These are phyloP conservation scores for Pseudococcus jackbeardsleyi DNA, from an alignment of 2,888 invertebrate genomes.

Conservation along the genomic window DNA sequence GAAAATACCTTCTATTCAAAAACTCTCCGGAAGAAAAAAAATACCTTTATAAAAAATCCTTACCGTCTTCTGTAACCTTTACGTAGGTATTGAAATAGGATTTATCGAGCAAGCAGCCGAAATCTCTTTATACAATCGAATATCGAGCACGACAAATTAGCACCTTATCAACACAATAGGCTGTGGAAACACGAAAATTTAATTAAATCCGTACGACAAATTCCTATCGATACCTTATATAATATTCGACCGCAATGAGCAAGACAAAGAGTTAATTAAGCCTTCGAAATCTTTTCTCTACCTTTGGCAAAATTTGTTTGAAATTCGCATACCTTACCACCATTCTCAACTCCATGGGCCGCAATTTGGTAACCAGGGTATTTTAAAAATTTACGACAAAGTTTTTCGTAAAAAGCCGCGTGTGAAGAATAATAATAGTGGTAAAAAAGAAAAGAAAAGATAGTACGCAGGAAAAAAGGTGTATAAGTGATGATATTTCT, in stretches of 20 bases:
- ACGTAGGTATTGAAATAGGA: background rate
- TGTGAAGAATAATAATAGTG: constrained; percentile 25
- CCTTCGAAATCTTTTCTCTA: background rate
- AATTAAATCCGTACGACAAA: constrained; percentile 12
- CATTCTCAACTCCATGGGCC: no score
- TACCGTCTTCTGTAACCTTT: background rate
- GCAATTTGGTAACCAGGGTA: constrained; percentile 31
- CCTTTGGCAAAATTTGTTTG: background rate
- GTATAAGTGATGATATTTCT: constrained; percentile 62
- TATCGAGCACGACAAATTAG: constrained; percentile 8
- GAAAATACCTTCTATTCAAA: background rate
- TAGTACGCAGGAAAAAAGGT: constrained; percentile 29
- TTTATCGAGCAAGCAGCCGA: background rate
- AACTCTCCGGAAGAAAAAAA: background rate
- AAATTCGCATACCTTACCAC: no score
- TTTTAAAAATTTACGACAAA: constrained; percentile 16
- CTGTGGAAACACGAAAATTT: background rate
- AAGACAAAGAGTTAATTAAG: constrained; percentile 5
- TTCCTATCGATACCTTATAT: background rate
- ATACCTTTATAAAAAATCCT: background rate
- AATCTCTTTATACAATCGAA: constrained; percentile 7
- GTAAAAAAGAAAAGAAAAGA: background rate
- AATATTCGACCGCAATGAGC: background rate
- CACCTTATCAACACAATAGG: constrained; percentile 12
- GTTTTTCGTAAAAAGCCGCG: background rate